A percentile compares a stretch with the other conserved stretches of the same genome.
These are phyloP conservation scores for Cotesia glomerata DNA, from an alignment of 1,140 invertebrate genomes.

Conservation along the genomic window DNA sequence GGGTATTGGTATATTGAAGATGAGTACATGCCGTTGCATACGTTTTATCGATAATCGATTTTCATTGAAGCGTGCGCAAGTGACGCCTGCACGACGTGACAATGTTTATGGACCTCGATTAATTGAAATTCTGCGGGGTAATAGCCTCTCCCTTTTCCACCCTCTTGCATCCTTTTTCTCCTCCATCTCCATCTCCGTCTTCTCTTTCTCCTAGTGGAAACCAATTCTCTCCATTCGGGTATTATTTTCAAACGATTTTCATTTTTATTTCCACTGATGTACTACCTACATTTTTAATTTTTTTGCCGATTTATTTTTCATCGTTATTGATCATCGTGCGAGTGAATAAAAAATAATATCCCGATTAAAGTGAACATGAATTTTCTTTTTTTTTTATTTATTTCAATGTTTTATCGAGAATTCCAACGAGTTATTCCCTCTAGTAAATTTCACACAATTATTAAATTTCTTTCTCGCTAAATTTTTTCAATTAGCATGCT, in stretches of 20 bases:
- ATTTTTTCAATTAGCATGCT: too few relatives aligned
- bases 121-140: constrained; percentile 24
- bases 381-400: background rate
- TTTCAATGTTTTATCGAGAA: too few relatives aligned
- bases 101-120: constrained; percentile 29
- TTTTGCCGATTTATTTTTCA: background rate
- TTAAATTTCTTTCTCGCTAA: too few relatives aligned
- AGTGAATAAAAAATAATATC: too few relatives aligned
- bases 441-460: too few relatives aligned
- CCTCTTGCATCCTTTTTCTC: background rate
- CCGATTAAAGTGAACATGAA: background rate
- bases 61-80: constrained; percentile 19
- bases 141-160: background rate
- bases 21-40: constrained; percentile 1
- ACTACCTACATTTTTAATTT: background rate
- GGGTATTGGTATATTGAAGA: background rate
- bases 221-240: constrained; percentile 2
- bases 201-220: background rate
- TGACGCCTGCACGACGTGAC: constrained; percentile 20
- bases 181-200: background rate
- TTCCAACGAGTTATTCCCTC: too few relatives aligned
- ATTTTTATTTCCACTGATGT: background rate
- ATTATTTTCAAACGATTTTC: constrained; percentile 10
- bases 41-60: constrained; percentile 26
- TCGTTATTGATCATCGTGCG: too few relatives aligned